These are phyloP conservation scores for Goniozus legneri DNA, from an alignment of 1,140 invertebrate genomes.

Conservation along the genomic window DNA sequence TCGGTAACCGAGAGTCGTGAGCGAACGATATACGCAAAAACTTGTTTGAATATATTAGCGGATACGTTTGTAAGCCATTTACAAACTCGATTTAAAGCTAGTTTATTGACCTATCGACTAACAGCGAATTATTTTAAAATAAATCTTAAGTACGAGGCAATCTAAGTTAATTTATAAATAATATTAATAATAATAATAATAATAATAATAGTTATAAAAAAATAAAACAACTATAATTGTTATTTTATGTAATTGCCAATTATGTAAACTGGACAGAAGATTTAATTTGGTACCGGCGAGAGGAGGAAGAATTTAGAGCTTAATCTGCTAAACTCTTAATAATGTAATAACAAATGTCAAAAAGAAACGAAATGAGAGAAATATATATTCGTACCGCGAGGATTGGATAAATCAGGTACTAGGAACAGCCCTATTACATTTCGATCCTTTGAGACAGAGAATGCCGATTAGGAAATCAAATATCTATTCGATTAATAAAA, in stretches of 20 bases:
- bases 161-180: too few species aligned
- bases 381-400: conserved; percentile 29
- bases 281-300: conserved; percentile 22
- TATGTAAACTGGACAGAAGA: conserved; percentile 28
- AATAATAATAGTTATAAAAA: conserved; percentile 13
- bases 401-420: conserved; percentile 50
- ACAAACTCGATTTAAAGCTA: too few species aligned
- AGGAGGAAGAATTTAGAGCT: conserved; percentile 10
- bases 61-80: too few species aligned
- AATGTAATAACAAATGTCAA: background rate
- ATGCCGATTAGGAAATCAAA: too few species aligned
- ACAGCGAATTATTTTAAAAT: too few species aligned
- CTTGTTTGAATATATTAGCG: too few species aligned
- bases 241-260: too few species aligned
- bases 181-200: background rate
- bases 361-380: conserved; percentile 8
- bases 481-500: too few species aligned
- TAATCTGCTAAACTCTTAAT: background rate
- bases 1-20: too few species aligned
- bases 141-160: background rate
- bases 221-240: conserved; percentile 9
- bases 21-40: too few species aligned
- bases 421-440: conserved; percentile 42
- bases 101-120: too few species aligned
- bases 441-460: conserved; percentile 30